phyloP scores from a whole-genome alignment of 2,797 vertebrate species.

The Acanthurus lineatus region DNA sequence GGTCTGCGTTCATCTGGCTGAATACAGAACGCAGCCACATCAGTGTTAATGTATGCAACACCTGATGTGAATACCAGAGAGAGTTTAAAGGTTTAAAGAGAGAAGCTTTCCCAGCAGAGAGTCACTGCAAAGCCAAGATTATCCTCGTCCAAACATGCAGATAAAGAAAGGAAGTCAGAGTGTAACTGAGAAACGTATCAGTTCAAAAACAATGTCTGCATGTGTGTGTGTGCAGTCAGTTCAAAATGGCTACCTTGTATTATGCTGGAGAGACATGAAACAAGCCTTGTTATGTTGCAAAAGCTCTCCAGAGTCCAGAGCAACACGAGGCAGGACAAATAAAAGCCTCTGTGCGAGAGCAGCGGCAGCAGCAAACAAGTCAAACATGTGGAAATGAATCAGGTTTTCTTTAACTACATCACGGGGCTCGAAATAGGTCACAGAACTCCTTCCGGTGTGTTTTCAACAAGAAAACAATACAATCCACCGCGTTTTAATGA shows the following conservation, averaged over 20 bases:
- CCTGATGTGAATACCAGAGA: constrained; percentile 40
- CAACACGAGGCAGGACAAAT: not conserved
- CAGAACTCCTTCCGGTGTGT: constrained; percentile 43
- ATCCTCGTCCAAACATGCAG: constrained; percentile 12
- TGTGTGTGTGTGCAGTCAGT: not conserved
- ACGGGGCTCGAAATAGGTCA: constrained; percentile 48
- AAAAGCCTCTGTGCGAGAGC: not conserved
- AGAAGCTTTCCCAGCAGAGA: constrained; percentile 6
- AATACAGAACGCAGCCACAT: not conserved
- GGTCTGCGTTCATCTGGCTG: not conserved
- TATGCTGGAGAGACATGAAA: not conserved
- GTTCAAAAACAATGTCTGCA: no score
- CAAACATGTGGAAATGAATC: not conserved
- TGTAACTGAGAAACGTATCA: not conserved
- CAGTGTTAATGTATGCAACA: constrained; percentile 9
- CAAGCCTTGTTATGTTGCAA: no score
- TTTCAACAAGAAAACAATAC: constrained; percentile 23
- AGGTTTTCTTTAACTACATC: not conserved
- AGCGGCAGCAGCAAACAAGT: not conserved
- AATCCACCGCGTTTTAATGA: constrained; percentile 47
- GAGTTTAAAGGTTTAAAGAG: not conserved
- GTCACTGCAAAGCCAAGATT: not conserved
- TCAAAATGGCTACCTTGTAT: not conserved
- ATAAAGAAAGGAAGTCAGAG: not conserved
- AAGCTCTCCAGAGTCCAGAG: no score